Evolutionary conservation across 2,797 vertebrate genomes (phyloP), one percentile per base, ranked within the genome.

Genomic region (Coranthus polyacanthus): DNA sequence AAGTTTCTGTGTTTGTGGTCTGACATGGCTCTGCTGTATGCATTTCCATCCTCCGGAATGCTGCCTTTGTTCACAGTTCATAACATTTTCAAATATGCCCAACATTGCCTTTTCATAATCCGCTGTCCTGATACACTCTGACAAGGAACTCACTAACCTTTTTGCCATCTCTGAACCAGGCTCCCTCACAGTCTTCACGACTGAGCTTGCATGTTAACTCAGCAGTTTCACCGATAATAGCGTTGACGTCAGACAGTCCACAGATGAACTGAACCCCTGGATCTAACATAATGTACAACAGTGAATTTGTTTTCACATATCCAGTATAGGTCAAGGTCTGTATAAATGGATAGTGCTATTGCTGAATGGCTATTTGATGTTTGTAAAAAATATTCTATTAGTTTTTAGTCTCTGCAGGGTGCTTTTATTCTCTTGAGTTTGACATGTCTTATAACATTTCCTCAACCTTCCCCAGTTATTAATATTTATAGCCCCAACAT

Each of bases 81-180:
- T 29, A 29, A 29, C 6, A 29, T 29, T 29, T 29, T 29, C 8
- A 29, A 29, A 29, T 29, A 7, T 29, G 8, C n/a, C n/a, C 26
- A 29, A 7, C 26, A 29, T 29, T 29, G 26, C 5, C 26, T 29
- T 29, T 29, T 29, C 24, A 15, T 50, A 43, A 55, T 38, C 1
- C 1, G 2, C 29, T 70, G 17, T 29, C 8, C 10, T 45, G 11
- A 47, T 7, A 5, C 6, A 64, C 3, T 29, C 10, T 10, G 4
- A 24, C 32, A 36, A 15, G 24, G 17, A n/a, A 17, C 1, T 3
- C 17, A 11, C 89, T 56, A 21, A 98, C 97, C 95, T 97, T 91
- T 41, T 91, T 88, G 11, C 95, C 94, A 12, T 96, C 94, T 84
- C 94, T 96, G 87, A 93, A 95, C 96, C 96, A 97, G 71, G 21